These are phyloP conservation scores for Habroteleia sp. DNA, from an alignment of 2,888 invertebrate genomes.

Conservation along the genomic window DNA sequence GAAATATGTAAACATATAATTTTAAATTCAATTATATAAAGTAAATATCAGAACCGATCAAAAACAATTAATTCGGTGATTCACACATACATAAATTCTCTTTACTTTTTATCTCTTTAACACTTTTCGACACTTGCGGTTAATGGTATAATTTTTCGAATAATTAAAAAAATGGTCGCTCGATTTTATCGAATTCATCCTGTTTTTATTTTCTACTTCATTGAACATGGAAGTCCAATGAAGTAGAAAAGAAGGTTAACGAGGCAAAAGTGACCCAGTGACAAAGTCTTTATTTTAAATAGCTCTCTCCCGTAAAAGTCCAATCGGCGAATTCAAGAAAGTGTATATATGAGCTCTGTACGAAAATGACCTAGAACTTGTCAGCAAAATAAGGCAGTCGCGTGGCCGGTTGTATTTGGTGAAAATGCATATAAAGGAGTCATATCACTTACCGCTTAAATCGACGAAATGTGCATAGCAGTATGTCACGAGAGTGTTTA, in stretches of 20 bases:
- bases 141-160: neutral
- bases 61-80: too few relatives aligned
- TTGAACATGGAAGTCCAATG: too few relatives aligned
- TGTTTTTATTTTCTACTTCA: constrained; percentile 5
- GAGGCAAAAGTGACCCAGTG: constrained; percentile 60
- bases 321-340: constrained; percentile 36
- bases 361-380: constrained; percentile 61
- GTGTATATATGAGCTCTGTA: constrained; percentile 3
- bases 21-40: too few relatives aligned
- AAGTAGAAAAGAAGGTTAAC: constrained; percentile 61
- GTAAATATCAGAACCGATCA: too few relatives aligned
- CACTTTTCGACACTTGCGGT: too few relatives aligned
- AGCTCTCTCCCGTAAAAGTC: constrained; percentile 55
- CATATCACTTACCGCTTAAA: neutral
- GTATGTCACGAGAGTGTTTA: constrained; percentile 10
- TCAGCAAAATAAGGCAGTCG: constrained; percentile 16
- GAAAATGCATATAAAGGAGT: constrained; percentile 25
- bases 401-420: constrained; percentile 28
- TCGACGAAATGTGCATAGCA: neutral
- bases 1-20: too few relatives aligned
- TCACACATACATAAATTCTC: too few relatives aligned
- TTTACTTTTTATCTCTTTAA: too few relatives aligned
- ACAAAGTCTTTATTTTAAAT: constrained; percentile 55
- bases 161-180: neutral
- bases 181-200: constrained; percentile 10